Base-by-base conservation (phyloP, 2,888 invertebrate species). In the Drosophila emarginata region DNA sequence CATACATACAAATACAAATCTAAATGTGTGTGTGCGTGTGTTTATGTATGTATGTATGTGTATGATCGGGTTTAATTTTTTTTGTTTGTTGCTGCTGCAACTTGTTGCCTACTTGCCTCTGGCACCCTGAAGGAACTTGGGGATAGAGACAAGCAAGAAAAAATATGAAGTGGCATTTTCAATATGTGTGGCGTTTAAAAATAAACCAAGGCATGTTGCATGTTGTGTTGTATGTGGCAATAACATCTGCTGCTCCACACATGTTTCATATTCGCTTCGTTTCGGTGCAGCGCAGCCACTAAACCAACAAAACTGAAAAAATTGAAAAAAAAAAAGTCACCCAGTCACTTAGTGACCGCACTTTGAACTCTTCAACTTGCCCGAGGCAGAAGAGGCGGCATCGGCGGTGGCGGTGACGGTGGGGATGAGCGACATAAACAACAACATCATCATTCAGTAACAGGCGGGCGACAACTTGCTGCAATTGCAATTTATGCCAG, bases 341-440 rank as follows among this genome's bases (percentile, higher is more conserved):
- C 81, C 80, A 82, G 80, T 82, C 81, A 82, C 81, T 80, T 80
- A 79, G 74, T 82, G 78, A 67, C 67, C 67, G 79, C 80, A 80
- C 80, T 80, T 80, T 80, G 79, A 82, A 82, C 81, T 79, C 77
- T 73, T 51, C 59, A 72, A 53, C 54, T 56, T 59, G 52, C 36
- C 18, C 54, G 12, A 12, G 12, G 26, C 6, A 9, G 14, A 54
- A 54, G 36, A 11, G 15, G 28, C 52, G 18, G 53, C 26, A 2
- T 26, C 7, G 26, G 6, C 32, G n/a, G n/a, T n/a, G n/a, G n/a
- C n/a, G n/a, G n/a, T n/a, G n/a, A n/a, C n/a, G n/a, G n/a, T n/a
- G n/a, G n/a, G n/a, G n/a, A n/a, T n/a, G n/a, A 32, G 2, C 52
- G 18, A 56, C 40, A 15, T 18, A 36, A 18, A 59, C 65, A 21